Base-by-base conservation (phyloP, 2,797 vertebrate genomes). In the Falco biarmicus region DNA sequence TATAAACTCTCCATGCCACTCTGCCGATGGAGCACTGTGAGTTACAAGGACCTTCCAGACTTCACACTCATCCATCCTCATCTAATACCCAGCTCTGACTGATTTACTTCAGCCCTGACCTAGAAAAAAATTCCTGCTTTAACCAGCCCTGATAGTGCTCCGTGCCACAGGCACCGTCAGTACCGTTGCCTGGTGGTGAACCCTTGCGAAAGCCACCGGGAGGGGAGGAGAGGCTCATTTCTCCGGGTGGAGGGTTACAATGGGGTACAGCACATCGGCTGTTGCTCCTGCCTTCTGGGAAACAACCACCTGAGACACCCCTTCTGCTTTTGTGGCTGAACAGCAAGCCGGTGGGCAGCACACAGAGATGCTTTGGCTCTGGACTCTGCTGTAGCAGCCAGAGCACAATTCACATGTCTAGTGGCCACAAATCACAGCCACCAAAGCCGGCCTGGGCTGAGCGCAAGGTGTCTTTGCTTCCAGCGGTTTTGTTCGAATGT, bases 11-110 rank as follows among this genome's bases (percentile, higher is more conserved):
- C 53, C 3, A 0, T 63, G 37, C 24, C 59, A 20, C 50, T 63
- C 69, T 74, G 29, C 32, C 5, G 2, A 5, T 0, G 4, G 37
- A 73, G 47, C 0, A 0, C 20, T 13, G 15, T 8, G 71, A 84
- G 28, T 63, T 37, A 75, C 60, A 82, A 77, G 71, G 69, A 74
- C 68, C 45, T 70, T 63, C 75, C 77, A 68, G 68, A 41, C 53
- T 76, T 75, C 53, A 15, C 2, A 0, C 45, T 91, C 69, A 81
- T 77, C 82, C 43, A 13, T 89, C 83, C 70, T 69, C 39, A 64
- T 45, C 43, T 73, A 87, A 47, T 10, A 45, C 45, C 21, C 14
- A 29, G 3, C n/a, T 71, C 45, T 1, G 6, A 73, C 9, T 43
- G 77, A 73, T 81, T 92, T 61, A 48, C 54, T 45, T 85, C 56